Evolutionary conservation across 2,113 vertebrate species (phyloP).

Genomic region (Papio anubis): DNA sequence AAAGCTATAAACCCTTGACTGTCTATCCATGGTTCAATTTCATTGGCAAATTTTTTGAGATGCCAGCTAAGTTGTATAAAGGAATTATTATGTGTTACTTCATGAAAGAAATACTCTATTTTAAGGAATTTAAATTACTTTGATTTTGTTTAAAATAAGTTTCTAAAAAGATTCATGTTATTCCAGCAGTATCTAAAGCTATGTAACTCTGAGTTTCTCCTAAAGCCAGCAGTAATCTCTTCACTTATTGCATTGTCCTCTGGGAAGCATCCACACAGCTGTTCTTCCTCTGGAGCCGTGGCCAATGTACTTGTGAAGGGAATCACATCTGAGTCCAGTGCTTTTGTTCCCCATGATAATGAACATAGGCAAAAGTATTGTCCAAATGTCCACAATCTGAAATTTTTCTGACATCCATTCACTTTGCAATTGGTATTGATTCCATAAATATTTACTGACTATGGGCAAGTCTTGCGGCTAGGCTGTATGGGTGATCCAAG

Average conservation of each 20-base stretch:
- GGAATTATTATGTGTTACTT: not conserved
- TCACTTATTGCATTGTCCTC: not conserved
- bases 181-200: not conserved
- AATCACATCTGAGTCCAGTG: not conserved
- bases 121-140: slow-evolving; percentile 25
- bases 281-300: not conserved
- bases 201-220: not conserved
- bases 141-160: not conserved
- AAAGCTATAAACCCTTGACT: not conserved
- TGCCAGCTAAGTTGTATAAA: not conserved
- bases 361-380: not conserved
- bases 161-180: not conserved
- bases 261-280: not conserved
- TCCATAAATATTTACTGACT: not conserved
- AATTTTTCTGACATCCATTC: slow-evolving; percentile 30
- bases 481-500: not conserved
- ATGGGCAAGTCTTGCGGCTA: not conserved
- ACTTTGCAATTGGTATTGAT: not conserved
- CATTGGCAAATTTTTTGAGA: not conserved
- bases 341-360: not conserved
- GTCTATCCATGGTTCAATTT: not conserved
- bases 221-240: not conserved
- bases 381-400: not conserved
- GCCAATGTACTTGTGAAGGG: not conserved
- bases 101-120: not conserved